A percentile compares a stretch with the other conserved stretches of the same genome.
These are phyloP conservation scores for Stratiolaelaps scimitus DNA, from an alignment of 1,140 invertebrate genomes.

Conservation along the genomic window DNA sequence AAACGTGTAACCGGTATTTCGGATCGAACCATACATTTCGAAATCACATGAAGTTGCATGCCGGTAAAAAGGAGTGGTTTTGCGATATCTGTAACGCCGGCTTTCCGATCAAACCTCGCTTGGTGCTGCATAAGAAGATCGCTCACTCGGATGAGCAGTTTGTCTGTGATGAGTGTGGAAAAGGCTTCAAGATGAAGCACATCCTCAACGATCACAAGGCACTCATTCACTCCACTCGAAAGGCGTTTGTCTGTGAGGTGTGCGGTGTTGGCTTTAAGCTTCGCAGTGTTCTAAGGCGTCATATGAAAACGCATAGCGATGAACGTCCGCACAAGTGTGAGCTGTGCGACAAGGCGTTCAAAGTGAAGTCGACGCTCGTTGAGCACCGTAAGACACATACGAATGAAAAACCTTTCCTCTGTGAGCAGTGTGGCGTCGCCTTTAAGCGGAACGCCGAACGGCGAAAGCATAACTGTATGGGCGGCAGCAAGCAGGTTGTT, in stretches of 20 bases:
- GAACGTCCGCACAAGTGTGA: conserved; percentile 35
- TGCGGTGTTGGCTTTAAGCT: conserved; percentile 42
- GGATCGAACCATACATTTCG: conserved; percentile 18
- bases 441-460: conserved; percentile 38
- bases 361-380: conserved; percentile 29
- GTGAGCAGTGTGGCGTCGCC: conserved; percentile 38
- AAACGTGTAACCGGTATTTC: conserved; percentile 17
- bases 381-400: conserved; percentile 29
- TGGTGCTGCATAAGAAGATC: conserved; percentile 27
- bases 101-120: conserved; percentile 18
- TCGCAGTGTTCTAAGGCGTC: conserved; percentile 41
- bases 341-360: conserved; percentile 31
- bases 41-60: conserved; percentile 26
- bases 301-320: conserved; percentile 41
- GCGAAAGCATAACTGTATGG: conserved; percentile 8
- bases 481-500: not conserved
- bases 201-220: conserved; percentile 41
- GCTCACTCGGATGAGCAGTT: conserved; percentile 33
- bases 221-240: conserved; percentile 40
- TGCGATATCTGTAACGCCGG: conserved; percentile 27
- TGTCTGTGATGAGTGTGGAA: conserved; percentile 42
- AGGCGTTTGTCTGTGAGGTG: conserved; percentile 41
- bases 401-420: conserved; percentile 40
- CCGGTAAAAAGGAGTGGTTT: conserved; percentile 22
- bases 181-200: conserved; percentile 41